phyloP scores from a whole-genome alignment of 2,113 vertebrate genomes.

The Actenoides lindsayi region DNA sequence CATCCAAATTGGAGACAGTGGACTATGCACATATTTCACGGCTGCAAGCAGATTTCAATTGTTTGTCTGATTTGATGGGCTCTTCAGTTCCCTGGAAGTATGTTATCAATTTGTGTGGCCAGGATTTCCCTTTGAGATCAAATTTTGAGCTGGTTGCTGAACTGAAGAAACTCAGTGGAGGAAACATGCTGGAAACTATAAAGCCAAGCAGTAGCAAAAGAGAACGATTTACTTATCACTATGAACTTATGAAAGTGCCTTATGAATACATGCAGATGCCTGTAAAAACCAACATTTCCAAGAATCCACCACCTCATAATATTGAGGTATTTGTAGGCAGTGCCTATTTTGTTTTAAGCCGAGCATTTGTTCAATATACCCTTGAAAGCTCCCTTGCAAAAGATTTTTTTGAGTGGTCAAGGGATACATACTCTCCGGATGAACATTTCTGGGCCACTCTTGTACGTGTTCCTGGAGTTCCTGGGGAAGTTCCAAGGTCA shows the following conservation, averaged over 20 bases:
- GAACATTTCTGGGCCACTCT: constrained; percentile 96
- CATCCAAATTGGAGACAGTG: constrained; percentile 88
- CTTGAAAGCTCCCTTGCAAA: constrained; percentile 74
- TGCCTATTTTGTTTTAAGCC: constrained; percentile 91
- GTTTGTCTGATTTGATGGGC: constrained; percentile 86
- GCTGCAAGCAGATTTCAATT: constrained; percentile 91
- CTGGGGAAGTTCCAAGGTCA: constrained; percentile 82
- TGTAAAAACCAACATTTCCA: constrained; percentile 79
- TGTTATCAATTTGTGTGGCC: constrained; percentile 92
- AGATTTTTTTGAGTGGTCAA: constrained; percentile 91
- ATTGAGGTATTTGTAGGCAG: constrained; percentile 91
- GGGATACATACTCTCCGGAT: constrained; percentile 92
- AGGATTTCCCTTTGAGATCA: constrained; percentile 91
- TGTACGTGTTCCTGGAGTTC: constrained; percentile 84
- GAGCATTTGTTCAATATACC: constrained; percentile 79
- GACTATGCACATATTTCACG: constrained; percentile 90
- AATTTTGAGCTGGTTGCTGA: constrained; percentile 87
- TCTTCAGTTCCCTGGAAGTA: constrained; percentile 88
- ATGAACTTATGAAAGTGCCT: constrained; percentile 81
- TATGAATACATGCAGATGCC: constrained; percentile 84
- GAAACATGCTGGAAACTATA: constrained; percentile 89
- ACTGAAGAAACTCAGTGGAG: constrained; percentile 82
- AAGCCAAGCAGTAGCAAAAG: constrained; percentile 84
- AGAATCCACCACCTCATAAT: constrained; percentile 81
- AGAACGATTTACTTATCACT: constrained; percentile 83